Evolutionary conservation across 2,888 invertebrate genomes (phyloP).

Genomic region (Meliscaeva auricollis): DNA sequence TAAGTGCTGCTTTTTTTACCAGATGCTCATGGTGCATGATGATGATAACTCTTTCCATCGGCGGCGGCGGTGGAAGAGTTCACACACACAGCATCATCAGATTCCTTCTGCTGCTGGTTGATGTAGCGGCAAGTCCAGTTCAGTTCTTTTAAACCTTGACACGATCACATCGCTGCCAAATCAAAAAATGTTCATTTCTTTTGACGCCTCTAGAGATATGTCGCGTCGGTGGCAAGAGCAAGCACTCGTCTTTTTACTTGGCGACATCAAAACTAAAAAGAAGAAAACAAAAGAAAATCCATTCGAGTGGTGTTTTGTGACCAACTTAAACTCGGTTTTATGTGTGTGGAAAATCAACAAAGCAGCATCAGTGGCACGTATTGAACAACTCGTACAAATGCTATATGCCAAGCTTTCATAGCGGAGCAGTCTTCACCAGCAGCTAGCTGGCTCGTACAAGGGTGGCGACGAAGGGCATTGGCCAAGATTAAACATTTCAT

Average conservation of each 20-base stretch:
- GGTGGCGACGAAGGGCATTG: constrained; percentile 72
- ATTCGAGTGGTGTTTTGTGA: constrained; percentile 56
- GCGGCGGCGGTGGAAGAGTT: constrained; percentile 64
- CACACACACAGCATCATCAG: constrained; percentile 48
- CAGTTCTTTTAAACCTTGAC: constrained; percentile 68
- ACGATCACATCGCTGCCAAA: constrained; percentile 71
- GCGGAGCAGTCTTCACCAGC: constrained; percentile 22
- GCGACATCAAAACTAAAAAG: constrained; percentile 7
- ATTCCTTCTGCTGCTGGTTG: constrained; percentile 26
- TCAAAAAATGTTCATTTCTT: constrained; percentile 57
- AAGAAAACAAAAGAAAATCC: constrained; percentile 51
- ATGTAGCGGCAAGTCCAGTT: constrained; percentile 66
- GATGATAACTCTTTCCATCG: constrained; percentile 67
- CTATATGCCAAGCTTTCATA: constrained; percentile 19
- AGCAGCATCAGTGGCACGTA: constrained; percentile 71
- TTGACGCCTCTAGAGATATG: constrained; percentile 60
- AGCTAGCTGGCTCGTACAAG: constrained; percentile 51
- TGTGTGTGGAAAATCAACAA: constrained; percentile 70
- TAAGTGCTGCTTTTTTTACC: constrained; percentile 29
- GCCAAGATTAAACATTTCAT: constrained; percentile 70
- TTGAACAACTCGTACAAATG: constrained; percentile 22
- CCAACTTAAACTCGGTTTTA: constrained; percentile 58
- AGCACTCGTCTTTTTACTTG: constrained; percentile 19
- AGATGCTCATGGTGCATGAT: constrained; percentile 74
- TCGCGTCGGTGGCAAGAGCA: constrained; percentile 39